These are phyloP conservation scores for Platycheirus rosarum DNA, from an alignment of 2,888 invertebrate species.

Conservation along the genomic window DNA sequence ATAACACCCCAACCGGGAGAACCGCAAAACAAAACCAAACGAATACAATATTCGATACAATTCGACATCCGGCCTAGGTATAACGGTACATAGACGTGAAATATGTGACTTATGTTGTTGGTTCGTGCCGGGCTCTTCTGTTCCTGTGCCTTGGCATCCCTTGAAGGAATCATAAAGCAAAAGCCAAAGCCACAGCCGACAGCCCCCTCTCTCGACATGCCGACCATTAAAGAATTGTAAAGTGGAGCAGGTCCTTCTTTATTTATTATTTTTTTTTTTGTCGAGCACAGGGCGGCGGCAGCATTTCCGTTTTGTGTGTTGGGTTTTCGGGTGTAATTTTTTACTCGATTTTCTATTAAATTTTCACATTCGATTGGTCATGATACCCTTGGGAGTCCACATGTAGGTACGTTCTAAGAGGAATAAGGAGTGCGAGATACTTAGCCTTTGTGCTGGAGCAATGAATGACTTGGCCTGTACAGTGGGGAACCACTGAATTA, in stretches of 20 bases:
- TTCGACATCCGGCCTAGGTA: constrained; percentile 66
- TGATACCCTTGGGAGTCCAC: constrained; percentile 65
- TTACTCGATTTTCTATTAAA: constrained; percentile 67
- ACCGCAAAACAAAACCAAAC: constrained; percentile 22
- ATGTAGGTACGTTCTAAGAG: neutral
- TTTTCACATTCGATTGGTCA: constrained; percentile 74
- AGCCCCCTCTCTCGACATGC: constrained; percentile 26
- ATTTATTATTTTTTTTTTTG: constrained; percentile 52
- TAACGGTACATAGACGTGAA: constrained; percentile 53
- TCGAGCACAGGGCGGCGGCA: constrained; percentile 10
- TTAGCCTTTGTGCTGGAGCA: constrained; percentile 33
- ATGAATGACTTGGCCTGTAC: constrained; percentile 44
- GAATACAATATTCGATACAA: constrained; percentile 63
- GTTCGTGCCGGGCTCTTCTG: constrained; percentile 43
- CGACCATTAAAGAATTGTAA: constrained; percentile 71
- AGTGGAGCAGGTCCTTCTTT: constrained; percentile 68
- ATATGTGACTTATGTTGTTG: constrained; percentile 65
- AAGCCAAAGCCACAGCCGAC: constrained; percentile 21
- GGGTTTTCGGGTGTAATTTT: constrained; percentile 21
- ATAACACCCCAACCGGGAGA: constrained; percentile 62
- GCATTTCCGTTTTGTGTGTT: constrained; percentile 68
- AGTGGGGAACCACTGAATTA: constrained; percentile 68
- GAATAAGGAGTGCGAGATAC: constrained; percentile 26
- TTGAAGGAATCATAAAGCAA: constrained; percentile 66
- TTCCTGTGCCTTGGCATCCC: constrained; percentile 41